Percentiles rank a stretch among this genome's conserved stretches.
phyloP scores from a whole-genome alignment of 1,140 invertebrate species.

The Phenacoccus solenopsis region DNA sequence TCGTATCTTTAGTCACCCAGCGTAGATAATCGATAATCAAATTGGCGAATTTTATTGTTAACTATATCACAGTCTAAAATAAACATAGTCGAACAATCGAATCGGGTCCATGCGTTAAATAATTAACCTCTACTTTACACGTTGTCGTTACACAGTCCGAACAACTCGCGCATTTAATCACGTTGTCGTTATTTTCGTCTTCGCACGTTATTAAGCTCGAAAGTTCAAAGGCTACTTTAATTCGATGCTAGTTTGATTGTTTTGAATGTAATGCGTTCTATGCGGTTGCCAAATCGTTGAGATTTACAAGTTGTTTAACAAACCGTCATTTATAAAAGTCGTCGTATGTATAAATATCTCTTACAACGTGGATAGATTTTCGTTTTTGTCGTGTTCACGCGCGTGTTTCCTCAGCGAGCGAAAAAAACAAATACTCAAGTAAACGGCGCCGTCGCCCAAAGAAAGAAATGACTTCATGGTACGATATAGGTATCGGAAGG shows the following conservation, averaged over 20 bases:
- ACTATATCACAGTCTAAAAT: too few relatives aligned
- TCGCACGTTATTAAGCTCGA: not conserved
- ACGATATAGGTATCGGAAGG: too few relatives aligned
- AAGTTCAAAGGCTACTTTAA: not conserved
- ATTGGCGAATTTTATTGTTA: too few relatives aligned
- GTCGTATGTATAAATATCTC: not conserved
- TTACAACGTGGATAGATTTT: not conserved
- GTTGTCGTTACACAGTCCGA: not conserved
- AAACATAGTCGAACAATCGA: too few relatives aligned
- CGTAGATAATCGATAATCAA: too few relatives aligned
- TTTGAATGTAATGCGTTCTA: not conserved
- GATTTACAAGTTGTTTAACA: not conserved
- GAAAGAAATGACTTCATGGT: too few relatives aligned
- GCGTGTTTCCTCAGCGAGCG: not conserved
- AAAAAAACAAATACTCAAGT: not conserved
- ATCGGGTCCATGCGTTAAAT: not conserved
- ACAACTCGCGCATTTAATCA: not conserved
- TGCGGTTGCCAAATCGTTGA: not conserved
- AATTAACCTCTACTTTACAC: not conserved
- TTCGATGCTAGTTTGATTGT: not conserved
- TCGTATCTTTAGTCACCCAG: too few relatives aligned
- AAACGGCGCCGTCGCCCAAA: too few relatives aligned
- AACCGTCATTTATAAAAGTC: slow-evolving; percentile 6
- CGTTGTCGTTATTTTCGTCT: not conserved
- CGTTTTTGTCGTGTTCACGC: not conserved